Evolutionary conservation across 2,113 vertebrate genomes (phyloP).

Genomic region (Cavia aperea): DNA sequence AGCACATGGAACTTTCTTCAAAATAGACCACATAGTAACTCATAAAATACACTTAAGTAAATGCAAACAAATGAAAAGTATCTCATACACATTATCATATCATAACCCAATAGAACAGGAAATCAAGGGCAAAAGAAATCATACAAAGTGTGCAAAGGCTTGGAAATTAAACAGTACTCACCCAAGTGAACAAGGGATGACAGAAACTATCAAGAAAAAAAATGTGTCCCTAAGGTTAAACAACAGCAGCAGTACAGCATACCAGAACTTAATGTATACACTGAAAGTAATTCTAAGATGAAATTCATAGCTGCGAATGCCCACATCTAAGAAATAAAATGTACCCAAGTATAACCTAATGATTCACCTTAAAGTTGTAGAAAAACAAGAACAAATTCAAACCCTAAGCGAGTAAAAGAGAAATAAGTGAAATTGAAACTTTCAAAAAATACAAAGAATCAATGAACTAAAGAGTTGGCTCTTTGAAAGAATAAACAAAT

Average conservation of each 20-base stretch:
- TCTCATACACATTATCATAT: too few species aligned
- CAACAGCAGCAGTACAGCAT: neutral
- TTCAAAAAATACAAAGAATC: too few species aligned
- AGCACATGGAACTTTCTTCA: too few species aligned
- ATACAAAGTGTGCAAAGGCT: too few species aligned
- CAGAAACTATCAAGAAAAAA: too few species aligned
- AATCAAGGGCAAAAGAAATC: too few species aligned
- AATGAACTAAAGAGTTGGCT: neutral
- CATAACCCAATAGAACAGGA: too few species aligned
- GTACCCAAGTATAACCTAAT: neutral
- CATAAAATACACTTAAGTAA: too few species aligned
- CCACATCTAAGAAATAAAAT: neutral
- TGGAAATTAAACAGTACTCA: too few species aligned
- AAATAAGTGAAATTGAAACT: neutral
- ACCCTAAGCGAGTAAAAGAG: neutral
- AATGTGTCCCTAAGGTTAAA: neutral
- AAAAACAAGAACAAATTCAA: neutral
- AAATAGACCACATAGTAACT: too few species aligned
- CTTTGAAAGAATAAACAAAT: neutral
- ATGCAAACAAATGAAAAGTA: too few species aligned
- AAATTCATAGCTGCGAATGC: neutral
- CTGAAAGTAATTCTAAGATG: neutral
- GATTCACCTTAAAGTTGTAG: neutral
- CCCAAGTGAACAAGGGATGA: too few species aligned
- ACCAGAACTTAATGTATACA: neutral